phyloP scores from a whole-genome alignment of 2,113 vertebrate species.

The Megalops atlanticus region DNA sequence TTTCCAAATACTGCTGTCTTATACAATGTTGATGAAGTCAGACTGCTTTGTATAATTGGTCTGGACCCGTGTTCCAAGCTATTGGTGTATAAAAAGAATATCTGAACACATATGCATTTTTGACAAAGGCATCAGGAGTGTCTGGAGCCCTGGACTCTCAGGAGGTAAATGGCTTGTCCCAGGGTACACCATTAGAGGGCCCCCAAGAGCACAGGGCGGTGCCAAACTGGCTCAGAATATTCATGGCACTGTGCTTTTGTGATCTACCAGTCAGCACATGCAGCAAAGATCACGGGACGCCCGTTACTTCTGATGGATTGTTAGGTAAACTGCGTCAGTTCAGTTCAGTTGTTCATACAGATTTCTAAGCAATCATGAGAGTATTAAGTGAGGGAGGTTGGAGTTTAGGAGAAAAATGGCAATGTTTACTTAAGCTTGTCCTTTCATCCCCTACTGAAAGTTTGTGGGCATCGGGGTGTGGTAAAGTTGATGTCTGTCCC shows the following conservation, averaged over 20 bases:
- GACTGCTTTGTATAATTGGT: conserved; percentile 64
- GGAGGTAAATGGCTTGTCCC: conserved; percentile 59
- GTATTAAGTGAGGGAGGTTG: too few relatives aligned
- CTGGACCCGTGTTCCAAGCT: conserved; percentile 62
- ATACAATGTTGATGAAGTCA: conserved; percentile 46
- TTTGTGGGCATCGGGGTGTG: too few relatives aligned
- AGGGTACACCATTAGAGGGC: conserved; percentile 67
- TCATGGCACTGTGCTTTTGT: not conserved
- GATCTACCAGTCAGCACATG: not conserved
- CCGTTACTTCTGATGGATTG: not conserved
- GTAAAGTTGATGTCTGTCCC: too few relatives aligned
- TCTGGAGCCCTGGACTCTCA: conserved; percentile 59
- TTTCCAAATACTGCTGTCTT: conserved; percentile 40
- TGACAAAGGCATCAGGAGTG: conserved; percentile 64
- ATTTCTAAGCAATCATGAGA: not conserved
- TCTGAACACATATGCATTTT: conserved; percentile 66
- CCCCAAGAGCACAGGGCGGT: conserved; percentile 5
- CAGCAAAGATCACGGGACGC: too few relatives aligned
- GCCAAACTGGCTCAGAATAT: conserved; percentile 22
- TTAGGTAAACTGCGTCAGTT: not conserved
- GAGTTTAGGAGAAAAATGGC: too few relatives aligned
- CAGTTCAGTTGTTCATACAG: not conserved
- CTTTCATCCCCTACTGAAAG: too few relatives aligned
- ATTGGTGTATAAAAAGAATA: conserved; percentile 74
- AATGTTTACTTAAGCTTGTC: too few relatives aligned